Percentiles rank a stretch among this genome's conserved stretches.
phyloP scores from a whole-genome alignment of 2,797 vertebrate genomes.

The Merluccius polli region DNA sequence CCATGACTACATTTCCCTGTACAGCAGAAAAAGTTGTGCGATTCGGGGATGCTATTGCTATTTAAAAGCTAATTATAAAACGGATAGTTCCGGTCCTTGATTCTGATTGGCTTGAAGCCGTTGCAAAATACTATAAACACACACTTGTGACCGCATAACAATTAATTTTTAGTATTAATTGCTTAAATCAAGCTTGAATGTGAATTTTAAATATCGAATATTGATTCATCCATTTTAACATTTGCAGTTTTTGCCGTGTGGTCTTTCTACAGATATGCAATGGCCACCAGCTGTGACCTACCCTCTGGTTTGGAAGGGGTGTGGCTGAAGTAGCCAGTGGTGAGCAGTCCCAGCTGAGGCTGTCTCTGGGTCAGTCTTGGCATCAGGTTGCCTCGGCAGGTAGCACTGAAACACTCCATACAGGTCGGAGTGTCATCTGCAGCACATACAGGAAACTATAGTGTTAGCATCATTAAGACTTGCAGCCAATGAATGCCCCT shows the following conservation, averaged over 20 bases:
- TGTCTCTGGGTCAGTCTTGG: constrained; percentile 43
- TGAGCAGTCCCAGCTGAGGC: constrained; percentile 62
- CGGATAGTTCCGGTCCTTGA: no score
- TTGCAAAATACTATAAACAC: no score
- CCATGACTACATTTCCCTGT: constrained; percentile 88
- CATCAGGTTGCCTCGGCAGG: constrained; percentile 77
- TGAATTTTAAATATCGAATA: not conserved
- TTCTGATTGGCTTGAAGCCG: no score
- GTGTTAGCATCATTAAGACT: not conserved
- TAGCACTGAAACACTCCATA: constrained; percentile 74
- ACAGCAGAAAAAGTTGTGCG: not conserved
- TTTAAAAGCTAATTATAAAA: constrained; percentile 8
- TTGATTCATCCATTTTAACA: not conserved
- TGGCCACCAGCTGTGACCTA: constrained; percentile 38
- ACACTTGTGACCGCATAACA: no score
- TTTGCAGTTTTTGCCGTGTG: not conserved
- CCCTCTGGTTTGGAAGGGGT: constrained; percentile 76
- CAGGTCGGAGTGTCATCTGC: constrained; percentile 75
- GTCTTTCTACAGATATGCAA: not conserved
- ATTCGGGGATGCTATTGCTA: not conserved
- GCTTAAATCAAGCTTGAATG: not conserved
- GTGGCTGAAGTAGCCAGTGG: constrained; percentile 81
- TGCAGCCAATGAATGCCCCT: not conserved
- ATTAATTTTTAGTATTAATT: no score
- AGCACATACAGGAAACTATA: not conserved